Evolutionary conservation across 1,140 invertebrate genomes (phyloP).

Genomic region (Caenorhabditis briggsae): DNA sequence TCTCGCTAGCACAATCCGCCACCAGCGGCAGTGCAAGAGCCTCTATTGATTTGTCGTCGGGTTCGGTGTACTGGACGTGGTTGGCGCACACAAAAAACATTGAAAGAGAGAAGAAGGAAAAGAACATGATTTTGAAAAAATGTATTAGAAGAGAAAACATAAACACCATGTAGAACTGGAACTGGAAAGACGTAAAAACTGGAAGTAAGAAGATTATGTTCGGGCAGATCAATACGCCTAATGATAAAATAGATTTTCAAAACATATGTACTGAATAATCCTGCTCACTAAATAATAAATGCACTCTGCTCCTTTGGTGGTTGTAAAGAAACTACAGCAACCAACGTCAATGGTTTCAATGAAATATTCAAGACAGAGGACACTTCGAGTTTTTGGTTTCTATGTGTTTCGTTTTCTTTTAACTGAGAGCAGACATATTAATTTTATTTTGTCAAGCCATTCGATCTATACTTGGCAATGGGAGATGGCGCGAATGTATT

Average conservation of each 20-base stretch:
- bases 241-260: background rate
- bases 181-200: too few relatives aligned
- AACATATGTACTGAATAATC: background rate
- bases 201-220: too few relatives aligned
- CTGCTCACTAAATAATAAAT: too few relatives aligned
- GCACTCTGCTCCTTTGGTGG: background rate
- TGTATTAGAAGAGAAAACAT: background rate
- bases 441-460: background rate
- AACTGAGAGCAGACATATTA: background rate
- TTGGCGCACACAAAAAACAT: background rate
- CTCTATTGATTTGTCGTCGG: constrained; percentile 43
- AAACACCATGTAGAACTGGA: background rate
- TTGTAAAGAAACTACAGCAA: background rate
- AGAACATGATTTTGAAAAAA: background rate
- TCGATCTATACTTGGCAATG: background rate
- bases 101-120: background rate
- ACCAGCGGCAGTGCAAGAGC: constrained; percentile 14
- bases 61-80: constrained; percentile 47
- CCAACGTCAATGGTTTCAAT: background rate
- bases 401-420: background rate
- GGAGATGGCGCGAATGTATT: constrained; percentile 60
- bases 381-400: background rate
- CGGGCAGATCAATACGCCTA: background rate
- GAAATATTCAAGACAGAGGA: constrained; percentile 5
- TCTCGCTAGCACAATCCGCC: constrained; percentile 45